Percentiles rank a stretch among this genome's conserved stretches.
These are phyloP conservation scores for Diplodus puntazzo DNA, from an alignment of 2,797 vertebrate genomes.

Conservation along the genomic window DNA sequence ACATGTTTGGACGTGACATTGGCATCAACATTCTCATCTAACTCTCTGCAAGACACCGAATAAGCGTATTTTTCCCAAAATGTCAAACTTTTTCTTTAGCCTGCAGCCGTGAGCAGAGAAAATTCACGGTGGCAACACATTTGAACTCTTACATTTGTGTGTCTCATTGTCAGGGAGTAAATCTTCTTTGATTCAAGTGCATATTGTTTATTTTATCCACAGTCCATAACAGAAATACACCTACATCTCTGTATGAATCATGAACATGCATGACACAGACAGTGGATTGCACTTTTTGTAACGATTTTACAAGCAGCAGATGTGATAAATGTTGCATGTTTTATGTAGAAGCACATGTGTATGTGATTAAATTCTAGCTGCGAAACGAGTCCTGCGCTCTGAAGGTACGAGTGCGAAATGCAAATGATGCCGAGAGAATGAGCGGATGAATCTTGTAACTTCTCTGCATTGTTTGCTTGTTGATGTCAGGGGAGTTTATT, in stretches of 20 bases:
- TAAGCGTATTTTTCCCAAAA: slow-evolving; percentile 14
- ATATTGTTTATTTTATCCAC: background rate
- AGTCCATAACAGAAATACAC: background rate
- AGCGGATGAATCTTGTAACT: slow-evolving; percentile 25
- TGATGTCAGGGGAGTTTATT: slow-evolving; percentile 13
- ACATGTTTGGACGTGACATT: background rate
- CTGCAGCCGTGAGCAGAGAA: background rate
- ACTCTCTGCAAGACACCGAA: background rate
- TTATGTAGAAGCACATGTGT: slow-evolving; percentile 37
- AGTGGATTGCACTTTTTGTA: background rate
- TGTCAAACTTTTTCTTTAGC: background rate
- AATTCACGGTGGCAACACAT: background rate
- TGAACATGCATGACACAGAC: slow-evolving; percentile 11
- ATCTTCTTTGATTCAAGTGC: slow-evolving; percentile 17
- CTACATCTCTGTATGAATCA: slow-evolving; percentile 28
- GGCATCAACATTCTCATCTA: background rate
- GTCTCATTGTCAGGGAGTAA: slow-evolving; percentile 21
- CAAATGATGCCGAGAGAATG: background rate
- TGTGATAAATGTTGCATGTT: slow-evolving; percentile 53
- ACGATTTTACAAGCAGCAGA: slow-evolving; percentile 25
- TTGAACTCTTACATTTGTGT: background rate
- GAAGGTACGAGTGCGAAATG: slow-evolving; percentile 5
- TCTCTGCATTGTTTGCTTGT: slow-evolving; percentile 40
- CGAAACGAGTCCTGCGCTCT: slow-evolving; percentile 15
- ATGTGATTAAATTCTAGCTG: slow-evolving; percentile 34